phyloP scores from a whole-genome alignment of 2,888 invertebrate species.

The Acholoe squamosa region DNA sequence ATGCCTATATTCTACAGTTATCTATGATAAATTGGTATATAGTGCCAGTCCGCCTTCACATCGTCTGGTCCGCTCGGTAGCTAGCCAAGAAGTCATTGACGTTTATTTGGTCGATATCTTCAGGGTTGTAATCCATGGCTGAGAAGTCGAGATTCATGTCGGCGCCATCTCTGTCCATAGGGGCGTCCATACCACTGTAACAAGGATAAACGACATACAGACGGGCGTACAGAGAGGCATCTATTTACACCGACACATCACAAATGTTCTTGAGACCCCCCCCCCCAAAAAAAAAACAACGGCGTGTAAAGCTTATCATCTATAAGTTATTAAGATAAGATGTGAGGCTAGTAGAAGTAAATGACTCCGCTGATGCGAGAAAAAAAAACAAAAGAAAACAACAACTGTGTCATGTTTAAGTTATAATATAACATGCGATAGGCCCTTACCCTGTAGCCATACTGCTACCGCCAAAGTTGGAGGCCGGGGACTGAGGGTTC shows the following conservation, averaged over 20 bases:
- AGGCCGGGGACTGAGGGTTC: slow-evolving; percentile 59
- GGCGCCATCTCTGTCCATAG: slow-evolving; percentile 66
- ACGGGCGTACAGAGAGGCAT: background rate
- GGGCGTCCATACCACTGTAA: slow-evolving; percentile 53
- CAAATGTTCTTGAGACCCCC: no score
- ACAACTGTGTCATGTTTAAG: no score
- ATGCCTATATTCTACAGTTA: background rate
- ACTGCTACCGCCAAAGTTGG: slow-evolving; percentile 26
- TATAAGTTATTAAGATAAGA: no score
- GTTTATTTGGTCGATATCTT: slow-evolving; percentile 75
- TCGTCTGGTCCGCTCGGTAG: slow-evolving; percentile 27
- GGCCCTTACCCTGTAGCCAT: background rate
- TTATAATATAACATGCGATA: no score
- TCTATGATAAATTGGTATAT: background rate
- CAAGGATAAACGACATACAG: background rate
- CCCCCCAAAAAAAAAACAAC: background rate
- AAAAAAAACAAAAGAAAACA: no score
- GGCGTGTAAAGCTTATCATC: no score
- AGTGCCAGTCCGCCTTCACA: background rate
- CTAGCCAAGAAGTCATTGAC: slow-evolving; percentile 72
- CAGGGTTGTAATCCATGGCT: slow-evolving; percentile 73
- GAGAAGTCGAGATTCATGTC: slow-evolving; percentile 70
- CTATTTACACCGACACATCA: background rate
- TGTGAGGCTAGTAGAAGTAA: no score
- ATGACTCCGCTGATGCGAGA: no score